phyloP scores from a whole-genome alignment of 92 coral and sea anemone species.

The Micromussa lordhowensis region DNA sequence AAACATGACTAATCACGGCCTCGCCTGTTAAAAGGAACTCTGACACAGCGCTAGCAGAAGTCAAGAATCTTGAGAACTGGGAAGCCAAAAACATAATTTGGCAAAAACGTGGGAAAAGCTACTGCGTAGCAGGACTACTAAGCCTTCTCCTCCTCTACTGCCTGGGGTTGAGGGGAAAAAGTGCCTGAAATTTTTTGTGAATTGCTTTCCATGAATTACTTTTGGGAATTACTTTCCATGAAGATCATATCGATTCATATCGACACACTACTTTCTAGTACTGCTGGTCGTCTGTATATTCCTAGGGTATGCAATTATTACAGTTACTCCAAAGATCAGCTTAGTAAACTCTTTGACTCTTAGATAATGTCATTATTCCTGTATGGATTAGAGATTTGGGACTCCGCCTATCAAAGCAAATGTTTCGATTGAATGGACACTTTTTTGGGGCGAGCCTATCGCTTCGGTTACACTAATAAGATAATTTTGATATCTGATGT shows the following conservation, averaged over 20 bases:
- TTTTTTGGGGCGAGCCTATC: too few relatives aligned
- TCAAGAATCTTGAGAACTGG: conserved; percentile 42
- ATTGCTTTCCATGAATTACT: too few relatives aligned
- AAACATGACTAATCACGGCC: too few relatives aligned
- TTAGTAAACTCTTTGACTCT: not conserved
- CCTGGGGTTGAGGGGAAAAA: conserved; percentile 27
- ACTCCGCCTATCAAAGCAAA: too few relatives aligned
- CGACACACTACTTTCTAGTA: conserved; percentile 28
- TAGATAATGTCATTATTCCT: too few relatives aligned
- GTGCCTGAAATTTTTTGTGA: conserved; percentile 18
- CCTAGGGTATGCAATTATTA: conserved; percentile 35
- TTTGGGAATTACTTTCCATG: too few relatives aligned
- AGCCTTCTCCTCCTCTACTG: conserved; percentile 28
- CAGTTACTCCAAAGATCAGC: conserved; percentile 34
- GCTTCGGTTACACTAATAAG: too few relatives aligned
- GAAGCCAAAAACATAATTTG: conserved; percentile 13
- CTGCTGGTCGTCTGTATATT: conserved; percentile 37
- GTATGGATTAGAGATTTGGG: too few relatives aligned
- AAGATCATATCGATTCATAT: too few relatives aligned
- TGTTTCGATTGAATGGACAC: too few relatives aligned
- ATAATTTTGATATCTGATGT: too few relatives aligned
- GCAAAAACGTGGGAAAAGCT: conserved; percentile 35
- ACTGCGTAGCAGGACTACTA: not conserved
- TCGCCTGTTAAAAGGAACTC: conserved; percentile 26
- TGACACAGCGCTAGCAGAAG: conserved; percentile 38